A percentile compares a stretch with the other conserved stretches of the same genome.
Evolutionary conservation across 1,140 invertebrate species (phyloP).

Genomic region (Heterodera schachtii): DNA sequence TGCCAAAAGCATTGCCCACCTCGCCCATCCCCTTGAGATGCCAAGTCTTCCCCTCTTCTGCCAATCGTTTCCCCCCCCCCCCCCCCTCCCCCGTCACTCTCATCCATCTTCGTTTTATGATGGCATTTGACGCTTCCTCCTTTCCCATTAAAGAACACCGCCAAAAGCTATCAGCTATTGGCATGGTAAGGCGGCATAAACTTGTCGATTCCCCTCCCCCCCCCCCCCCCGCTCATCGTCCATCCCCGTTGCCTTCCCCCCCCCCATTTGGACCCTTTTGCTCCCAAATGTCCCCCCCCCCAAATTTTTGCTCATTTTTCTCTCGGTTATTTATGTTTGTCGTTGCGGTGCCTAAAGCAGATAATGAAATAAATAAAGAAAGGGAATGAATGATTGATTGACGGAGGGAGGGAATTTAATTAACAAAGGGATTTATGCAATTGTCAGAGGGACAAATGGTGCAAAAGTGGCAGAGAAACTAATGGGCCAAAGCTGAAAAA

Average conservation of each 20-base stretch:
- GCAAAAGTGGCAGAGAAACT: too few relatives aligned
- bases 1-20: too few relatives aligned
- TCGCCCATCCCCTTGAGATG: background rate
- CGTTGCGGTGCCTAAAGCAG: too few relatives aligned
- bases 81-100: background rate
- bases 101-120: background rate
- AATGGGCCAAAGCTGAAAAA: background rate
- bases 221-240: background rate
- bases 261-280: background rate
- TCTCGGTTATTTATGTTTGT: too few relatives aligned
- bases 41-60: background rate
- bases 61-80: too few relatives aligned
- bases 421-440: too few relatives aligned
- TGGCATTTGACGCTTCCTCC: background rate
- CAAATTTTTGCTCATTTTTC: background rate
- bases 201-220: background rate
- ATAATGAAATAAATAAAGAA: too few relatives aligned
- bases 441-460: too few relatives aligned
- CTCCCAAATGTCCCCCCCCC: background rate
- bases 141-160: background rate
- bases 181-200: background rate
- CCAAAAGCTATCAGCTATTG: background rate
- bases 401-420: too few relatives aligned
- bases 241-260: background rate
- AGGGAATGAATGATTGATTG: too few relatives aligned